A percentile compares a stretch with the other conserved stretches of the same genome.
Evolutionary conservation across 1,140 invertebrate species (phyloP).

Genomic region (Brachionus manjavacas): DNA sequence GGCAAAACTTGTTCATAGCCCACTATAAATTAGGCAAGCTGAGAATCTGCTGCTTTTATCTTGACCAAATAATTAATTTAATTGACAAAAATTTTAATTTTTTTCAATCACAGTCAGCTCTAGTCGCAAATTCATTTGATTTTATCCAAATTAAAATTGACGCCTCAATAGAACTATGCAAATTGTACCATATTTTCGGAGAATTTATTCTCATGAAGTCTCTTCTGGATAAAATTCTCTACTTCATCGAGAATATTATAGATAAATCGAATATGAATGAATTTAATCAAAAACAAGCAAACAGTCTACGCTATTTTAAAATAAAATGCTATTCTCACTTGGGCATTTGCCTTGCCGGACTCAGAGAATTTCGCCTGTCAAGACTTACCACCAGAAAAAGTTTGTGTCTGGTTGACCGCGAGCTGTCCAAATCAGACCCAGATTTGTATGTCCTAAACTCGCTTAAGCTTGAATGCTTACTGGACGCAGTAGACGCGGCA

Average conservation of each 20-base stretch:
- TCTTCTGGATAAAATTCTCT: constrained; percentile 1
- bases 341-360: background rate
- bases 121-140: background rate
- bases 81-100: constrained; percentile 21
- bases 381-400: constrained; percentile 7
- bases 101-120: background rate
- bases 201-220: constrained; percentile 4
- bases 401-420: background rate
- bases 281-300: background rate
- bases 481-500: background rate
- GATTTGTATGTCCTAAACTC: background rate
- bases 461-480: constrained; percentile 1
- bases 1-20: constrained; percentile 36
- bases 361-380: constrained; percentile 8
- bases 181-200: constrained; percentile 13
- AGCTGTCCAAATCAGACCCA: background rate
- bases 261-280: background rate
- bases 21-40: constrained; percentile 32
- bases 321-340: constrained; percentile 24
- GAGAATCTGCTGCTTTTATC: constrained; percentile 14
- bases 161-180: background rate
- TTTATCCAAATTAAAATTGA: constrained; percentile 38
- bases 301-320: constrained; percentile 17
- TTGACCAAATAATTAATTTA: constrained; percentile 25
- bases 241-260: background rate